Evolutionary conservation across 1,140 invertebrate species (phyloP), one percentile per base, ranked within the genome.

Genomic region (Drosophila chauvacae): DNA sequence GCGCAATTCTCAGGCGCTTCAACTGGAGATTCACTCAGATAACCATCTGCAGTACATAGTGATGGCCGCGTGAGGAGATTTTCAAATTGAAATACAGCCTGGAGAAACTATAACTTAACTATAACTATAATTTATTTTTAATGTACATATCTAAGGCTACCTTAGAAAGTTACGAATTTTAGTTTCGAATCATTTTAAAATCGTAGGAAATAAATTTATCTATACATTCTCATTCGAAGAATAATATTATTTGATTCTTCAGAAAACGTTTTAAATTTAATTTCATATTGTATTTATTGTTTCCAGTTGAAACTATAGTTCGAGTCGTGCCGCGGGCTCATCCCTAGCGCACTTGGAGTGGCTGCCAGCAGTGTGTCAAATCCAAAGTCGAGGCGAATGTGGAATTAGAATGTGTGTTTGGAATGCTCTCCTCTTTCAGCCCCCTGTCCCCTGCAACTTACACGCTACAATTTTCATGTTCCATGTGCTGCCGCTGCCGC

Each of bases 401-500:
- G 65, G 85, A 90, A 90, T 90, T 90, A 90, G 85, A 90, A 90
- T 90, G 85, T 90, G 81, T 88, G 85, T 88, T 90, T 90, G 85
- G 85, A 90, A 88, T 88, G 87, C 70, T 77, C 77, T 50, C 48
- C 77, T 35, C 57, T 35, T 65, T 44, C 56, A 26, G 33, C 33
- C 51, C 26, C 20, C 74, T 47, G 51, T 45, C 37, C 42, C 57
- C 57, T 23, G 75, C 60, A 75, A 70, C 69, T 57, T 83, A 81
- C 85, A 84, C 85, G 77, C 81, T 88, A 90, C 84, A 88, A 90
- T 85, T 85, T 90, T 90, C 81, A 71, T 90, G 85, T 85, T 84
- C 81, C 68, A 76, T 88, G 81, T 77, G 85, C 78, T 69, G 82
- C 60, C 62, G 85, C 78, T 69, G 82, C 60, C 62, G 28, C 48